Conservation (phyloP, 2,888 invertebrate genomes). For the Leptarthrus brevirostris region DNA sequence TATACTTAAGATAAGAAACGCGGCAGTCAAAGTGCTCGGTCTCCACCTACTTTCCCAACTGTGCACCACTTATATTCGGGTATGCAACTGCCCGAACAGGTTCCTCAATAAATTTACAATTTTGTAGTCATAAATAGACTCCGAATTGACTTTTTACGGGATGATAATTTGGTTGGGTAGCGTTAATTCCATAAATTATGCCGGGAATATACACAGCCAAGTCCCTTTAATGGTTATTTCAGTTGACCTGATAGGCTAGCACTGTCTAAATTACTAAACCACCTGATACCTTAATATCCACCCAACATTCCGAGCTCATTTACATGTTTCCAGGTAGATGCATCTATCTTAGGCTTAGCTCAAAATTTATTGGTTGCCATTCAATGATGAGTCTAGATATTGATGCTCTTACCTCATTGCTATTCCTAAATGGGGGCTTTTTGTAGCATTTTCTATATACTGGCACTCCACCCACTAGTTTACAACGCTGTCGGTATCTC, state of each 20-base stretch:
- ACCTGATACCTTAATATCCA: conserved; percentile 38
- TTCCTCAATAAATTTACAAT: conserved; percentile 41
- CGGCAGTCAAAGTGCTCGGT: not conserved
- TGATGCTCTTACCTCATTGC: too few relatives aligned
- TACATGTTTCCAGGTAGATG: conserved; percentile 21
- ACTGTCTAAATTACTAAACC: conserved; percentile 29
- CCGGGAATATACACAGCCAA: conserved; percentile 7
- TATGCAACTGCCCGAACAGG: conserved; percentile 2
- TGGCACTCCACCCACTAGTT: too few relatives aligned
- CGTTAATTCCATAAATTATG: conserved; percentile 41
- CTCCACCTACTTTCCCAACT: conserved; percentile 31
- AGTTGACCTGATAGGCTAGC: conserved; percentile 11
- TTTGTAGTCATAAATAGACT: conserved; percentile 36
- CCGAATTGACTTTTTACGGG: conserved; percentile 36
- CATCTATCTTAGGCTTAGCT: conserved; percentile 26
- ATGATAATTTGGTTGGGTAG: conserved; percentile 42
- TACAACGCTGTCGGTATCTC: too few relatives aligned
- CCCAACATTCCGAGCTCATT: conserved; percentile 4
- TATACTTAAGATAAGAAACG: conserved; percentile 30
- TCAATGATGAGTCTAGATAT: not conserved
- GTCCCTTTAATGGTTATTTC: conserved; percentile 24
- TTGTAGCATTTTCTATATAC: too few relatives aligned
- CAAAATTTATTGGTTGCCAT: conserved; percentile 6
- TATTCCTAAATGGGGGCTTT: too few relatives aligned
- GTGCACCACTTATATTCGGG: not conserved